Evolutionary conservation across 2,113 vertebrate species (phyloP), one percentile per base, ranked within the genome.

Genomic region (Aegotheles bennettii): DNA sequence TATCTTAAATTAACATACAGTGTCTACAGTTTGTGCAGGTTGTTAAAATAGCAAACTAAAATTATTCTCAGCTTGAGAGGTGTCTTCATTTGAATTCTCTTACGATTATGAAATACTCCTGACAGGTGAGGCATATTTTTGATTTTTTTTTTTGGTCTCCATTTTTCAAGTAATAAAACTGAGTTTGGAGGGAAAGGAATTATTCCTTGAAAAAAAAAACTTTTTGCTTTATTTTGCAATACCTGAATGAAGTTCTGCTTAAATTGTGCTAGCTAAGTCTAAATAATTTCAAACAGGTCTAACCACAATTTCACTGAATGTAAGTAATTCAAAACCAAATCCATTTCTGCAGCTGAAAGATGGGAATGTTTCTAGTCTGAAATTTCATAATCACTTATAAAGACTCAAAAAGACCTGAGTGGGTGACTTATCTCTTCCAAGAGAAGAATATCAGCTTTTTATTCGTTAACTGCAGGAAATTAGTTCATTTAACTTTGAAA

Each of bases 151-250:
- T n/a, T n/a, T n/a, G n/a, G n/a, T n/a, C 73, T 96, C 90, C 65
- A 5, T 93, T 23, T 95, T 97, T 70, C 59, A 91, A 87, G 61
- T 95, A 93, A 96, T 95, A 94, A 97, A 96, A 87, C 92, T 96
- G 21, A 95, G 53, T 94, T 96, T 94, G 94, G 89, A 96, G 92
- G 88, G 89, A 91, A 96, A 94, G 36, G 23, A 97, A 97, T 59
- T 79, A 90, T 63, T 97, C 93, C 88, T 94, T 95, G 74, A 95
- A 93, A 96, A 95, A n/a, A n/a, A n/a, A n/a, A n/a, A n/a, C n/a
- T 92, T 96, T 96, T 92, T 89, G 70, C 80, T 96, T 93, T 84
- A 60, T 95, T 91, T 97, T 94, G 87, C 71, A 95, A 29, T 96
- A 78, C 36, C 93, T 95, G 54, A 94, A 96, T 95, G 87, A 96